Evolutionary conservation across 2,888 invertebrate genomes (phyloP).

Genomic region (Andrena dorsata): DNA sequence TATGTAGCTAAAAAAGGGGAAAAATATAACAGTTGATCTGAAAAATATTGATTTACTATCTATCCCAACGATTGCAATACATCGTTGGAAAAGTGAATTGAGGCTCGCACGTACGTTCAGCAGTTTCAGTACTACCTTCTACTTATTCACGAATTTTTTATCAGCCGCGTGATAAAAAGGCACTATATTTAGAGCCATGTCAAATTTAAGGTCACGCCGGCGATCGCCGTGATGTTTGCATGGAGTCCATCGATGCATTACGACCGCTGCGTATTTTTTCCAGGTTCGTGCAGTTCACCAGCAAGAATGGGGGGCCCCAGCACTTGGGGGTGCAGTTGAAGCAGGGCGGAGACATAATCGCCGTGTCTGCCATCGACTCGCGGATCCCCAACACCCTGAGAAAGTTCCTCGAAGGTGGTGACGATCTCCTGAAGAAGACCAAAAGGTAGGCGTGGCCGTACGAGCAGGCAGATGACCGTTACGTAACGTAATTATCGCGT

Average conservation of each 20-base stretch:
- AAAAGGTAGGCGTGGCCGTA: slow-evolving; percentile 84
- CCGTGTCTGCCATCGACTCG: slow-evolving; percentile 87
- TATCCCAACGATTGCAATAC: no score
- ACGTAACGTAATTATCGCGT: slow-evolving; percentile 23
- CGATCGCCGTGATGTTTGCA: neutral
- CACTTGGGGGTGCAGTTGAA: slow-evolving; percentile 90
- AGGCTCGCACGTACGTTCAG: no score
- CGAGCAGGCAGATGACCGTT: neutral
- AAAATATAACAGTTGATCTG: no score
- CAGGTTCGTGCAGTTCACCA: slow-evolving; percentile 90
- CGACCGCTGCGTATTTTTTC: neutral
- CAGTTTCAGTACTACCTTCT: neutral
- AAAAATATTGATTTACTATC: no score
- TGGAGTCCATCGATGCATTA: neutral
- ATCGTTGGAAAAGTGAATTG: no score
- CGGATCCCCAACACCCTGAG: slow-evolving; percentile 87
- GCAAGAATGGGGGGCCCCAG: slow-evolving; percentile 87
- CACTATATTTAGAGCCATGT: neutral
- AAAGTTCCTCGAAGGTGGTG: slow-evolving; percentile 86
- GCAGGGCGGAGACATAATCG: slow-evolving; percentile 89
- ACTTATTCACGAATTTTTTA: neutral
- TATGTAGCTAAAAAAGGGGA: no score
- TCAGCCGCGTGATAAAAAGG: neutral
- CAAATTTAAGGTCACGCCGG: slow-evolving; percentile 3
- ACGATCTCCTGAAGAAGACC: slow-evolving; percentile 85